Evolutionary conservation across 2,113 vertebrate species (phyloP), one percentile per base, ranked within the genome.

Genomic region (Platanista minor): DNA sequence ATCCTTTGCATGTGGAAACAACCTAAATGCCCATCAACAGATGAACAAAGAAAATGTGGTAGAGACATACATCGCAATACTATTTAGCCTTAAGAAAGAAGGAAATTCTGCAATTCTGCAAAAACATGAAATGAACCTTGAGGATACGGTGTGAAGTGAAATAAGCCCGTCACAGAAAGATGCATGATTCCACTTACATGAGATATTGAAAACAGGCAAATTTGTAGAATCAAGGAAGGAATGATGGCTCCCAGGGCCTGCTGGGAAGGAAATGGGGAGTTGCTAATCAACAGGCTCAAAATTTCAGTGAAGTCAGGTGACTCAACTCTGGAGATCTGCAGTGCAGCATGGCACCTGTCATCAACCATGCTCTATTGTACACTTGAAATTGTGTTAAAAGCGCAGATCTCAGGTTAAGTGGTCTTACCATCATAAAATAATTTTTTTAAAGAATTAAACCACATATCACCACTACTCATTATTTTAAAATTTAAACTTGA

Each of bases 271-370:
- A 27, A 61, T 31, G 2, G 49, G 8, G 43, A 77, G 25, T 5
- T 25, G 8, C 29, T 54, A 10, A 14, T 36, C 33, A 31, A 33
- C 0, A 8, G 31, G 29, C 41, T 62, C 0, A 0, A 29, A 27
- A 3, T 41, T 31, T 49, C 33, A 3, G 11, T 14, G 17, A 25
- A 46, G 23, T 17, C 20, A 71, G 17, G 29, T 31, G 36, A 52
- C 21, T 52, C 18, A 7, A 7, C 72, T 86, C 92, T n/a, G 61
- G 71, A 77, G 46, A 21, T 31, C 11, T 2, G 3, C 13, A 2
- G 6, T 15, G 6, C 36, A 20, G 29, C 25, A 0, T 5, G 29
- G 59, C 15, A 0, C 49, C 23, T 33, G 1, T 0, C 13, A 4
- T 49, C 64, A 29, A 54, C 20, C 25, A 43, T 9, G 7, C n/a